These are phyloP conservation scores for Amphilophus citrinellus DNA, from an alignment of 2,113 vertebrate genomes.

Conservation along the genomic window DNA sequence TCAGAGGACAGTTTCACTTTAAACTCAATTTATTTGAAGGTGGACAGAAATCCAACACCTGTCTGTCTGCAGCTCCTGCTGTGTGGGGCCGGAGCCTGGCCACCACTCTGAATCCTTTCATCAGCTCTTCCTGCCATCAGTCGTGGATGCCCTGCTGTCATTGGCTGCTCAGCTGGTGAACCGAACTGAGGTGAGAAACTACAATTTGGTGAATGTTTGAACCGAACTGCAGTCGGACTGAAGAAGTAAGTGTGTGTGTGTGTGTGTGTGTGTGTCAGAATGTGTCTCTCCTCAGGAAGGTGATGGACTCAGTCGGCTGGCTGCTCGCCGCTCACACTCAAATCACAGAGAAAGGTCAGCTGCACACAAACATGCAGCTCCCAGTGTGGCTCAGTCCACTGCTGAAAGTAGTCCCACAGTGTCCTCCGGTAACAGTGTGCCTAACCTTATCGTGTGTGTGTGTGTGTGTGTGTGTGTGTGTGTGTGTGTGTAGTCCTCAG, in stretches of 20 bases:
- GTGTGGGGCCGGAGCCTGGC: constrained; percentile 56
- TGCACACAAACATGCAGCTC: not conserved
- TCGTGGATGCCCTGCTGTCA: constrained; percentile 65
- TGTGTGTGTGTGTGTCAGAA: constrained; percentile 52
- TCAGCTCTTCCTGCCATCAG: constrained; percentile 64
- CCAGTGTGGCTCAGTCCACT: too few species aligned
- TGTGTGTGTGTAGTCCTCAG: constrained; percentile 82
- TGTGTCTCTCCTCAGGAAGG: constrained; percentile 81
- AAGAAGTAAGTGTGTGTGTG: not conserved
- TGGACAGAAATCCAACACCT: not conserved
- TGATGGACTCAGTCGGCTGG: constrained; percentile 88
- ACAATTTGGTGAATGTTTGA: not conserved
- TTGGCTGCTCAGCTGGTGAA: constrained; percentile 63
- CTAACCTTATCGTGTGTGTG: not conserved
- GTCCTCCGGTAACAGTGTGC: not conserved
- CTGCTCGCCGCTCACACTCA: constrained; percentile 83
- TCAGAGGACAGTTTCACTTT: not conserved
- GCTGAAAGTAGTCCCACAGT: not conserved
- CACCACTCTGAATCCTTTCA: constrained; percentile 40
- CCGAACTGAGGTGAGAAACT: constrained; percentile 29
- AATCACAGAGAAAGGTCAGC: constrained; percentile 84
- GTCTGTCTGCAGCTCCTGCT: constrained; percentile 59
- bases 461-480: not conserved
- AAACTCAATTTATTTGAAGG: not conserved
- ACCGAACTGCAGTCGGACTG: not conserved